phyloP scores from a whole-genome alignment of 2,797 vertebrate genomes.

The Prionace glauca region DNA sequence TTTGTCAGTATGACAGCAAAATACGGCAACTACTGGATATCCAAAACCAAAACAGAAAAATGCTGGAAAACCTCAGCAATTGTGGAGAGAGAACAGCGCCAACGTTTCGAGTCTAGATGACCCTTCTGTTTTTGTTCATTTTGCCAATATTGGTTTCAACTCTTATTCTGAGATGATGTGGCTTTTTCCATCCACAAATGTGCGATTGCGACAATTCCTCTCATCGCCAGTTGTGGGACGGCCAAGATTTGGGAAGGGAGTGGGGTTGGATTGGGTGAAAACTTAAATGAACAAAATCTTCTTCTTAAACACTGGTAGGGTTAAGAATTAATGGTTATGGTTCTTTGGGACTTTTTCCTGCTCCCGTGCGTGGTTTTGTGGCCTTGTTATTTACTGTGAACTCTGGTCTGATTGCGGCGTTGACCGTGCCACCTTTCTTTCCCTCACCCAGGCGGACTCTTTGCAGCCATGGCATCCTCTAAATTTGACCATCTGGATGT shows the following conservation, averaged over 20 bases:
- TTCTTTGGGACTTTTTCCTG: background rate
- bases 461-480: slow-evolving; percentile 62
- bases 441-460: slow-evolving; percentile 41
- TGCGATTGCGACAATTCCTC: background rate
- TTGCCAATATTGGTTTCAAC: background rate
- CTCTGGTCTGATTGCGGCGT: background rate
- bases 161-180: background rate
- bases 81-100: too few relatives aligned
- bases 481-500: slow-evolving; percentile 69
- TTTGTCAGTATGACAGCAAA: background rate
- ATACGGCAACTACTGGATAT: too few relatives aligned
- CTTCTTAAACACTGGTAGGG: background rate
- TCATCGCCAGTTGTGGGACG: background rate
- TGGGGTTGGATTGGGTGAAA: background rate
- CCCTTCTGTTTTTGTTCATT: background rate
- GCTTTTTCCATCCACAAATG: too few relatives aligned
- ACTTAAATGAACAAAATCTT: background rate
- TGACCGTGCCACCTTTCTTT: background rate
- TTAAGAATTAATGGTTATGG: background rate
- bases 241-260: background rate
- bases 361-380: background rate
- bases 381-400: background rate
- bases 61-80: too few relatives aligned
- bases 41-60: too few relatives aligned
- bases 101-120: too few relatives aligned